Evolutionary conservation across 2,797 vertebrate genomes (phyloP), one percentile per base, ranked within the genome.

Genomic region (Tragelaphus oryx): DNA sequence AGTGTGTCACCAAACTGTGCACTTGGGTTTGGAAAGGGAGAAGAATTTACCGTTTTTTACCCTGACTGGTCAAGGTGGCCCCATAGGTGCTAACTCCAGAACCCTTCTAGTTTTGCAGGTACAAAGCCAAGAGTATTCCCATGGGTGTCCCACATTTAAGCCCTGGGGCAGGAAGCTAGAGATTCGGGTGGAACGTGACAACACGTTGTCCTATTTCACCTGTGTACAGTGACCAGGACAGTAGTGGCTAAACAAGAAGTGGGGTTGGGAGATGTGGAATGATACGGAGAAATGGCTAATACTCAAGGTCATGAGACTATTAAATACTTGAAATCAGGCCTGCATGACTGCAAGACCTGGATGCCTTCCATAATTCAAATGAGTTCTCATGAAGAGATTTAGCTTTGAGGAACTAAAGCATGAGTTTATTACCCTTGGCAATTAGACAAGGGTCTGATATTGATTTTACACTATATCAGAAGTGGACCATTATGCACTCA

Each of bases 391-490:
- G 79, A 96, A 87, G 62, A 57, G 60, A 83, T 78, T 54, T 74
- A 65, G 18, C 33, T 95, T 80, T 89, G 75, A 89, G 91, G 75
- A 84, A 87, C 26, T 97, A 92, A 93, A 89, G 75, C 54, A 68
- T 60, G 83, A 91, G 65, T 94, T 83, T 96, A 96, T 94, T 94
- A 89, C 60, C 78, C 33, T 92, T 57, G 28, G 94, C 86, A 95
- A 92, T 95, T 95, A 95, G 60, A 92, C 57, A 71, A 95, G 52
- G 65, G 52, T 91, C 95, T 95, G 55, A 41, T 94, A 94, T 96
- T 91, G 88, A 96, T 96, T 96, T 96, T 90, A 28, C n/a, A 95
- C 55, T 95, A 2, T 91, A 44, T 94, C 91, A 89, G 85, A 88
- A 90, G 68, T 93, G 44, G 59, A 48, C 26, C 59, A 30, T 87